Conservation (phyloP, 2,888 invertebrate species). For the Smittia aterrima region DNA sequence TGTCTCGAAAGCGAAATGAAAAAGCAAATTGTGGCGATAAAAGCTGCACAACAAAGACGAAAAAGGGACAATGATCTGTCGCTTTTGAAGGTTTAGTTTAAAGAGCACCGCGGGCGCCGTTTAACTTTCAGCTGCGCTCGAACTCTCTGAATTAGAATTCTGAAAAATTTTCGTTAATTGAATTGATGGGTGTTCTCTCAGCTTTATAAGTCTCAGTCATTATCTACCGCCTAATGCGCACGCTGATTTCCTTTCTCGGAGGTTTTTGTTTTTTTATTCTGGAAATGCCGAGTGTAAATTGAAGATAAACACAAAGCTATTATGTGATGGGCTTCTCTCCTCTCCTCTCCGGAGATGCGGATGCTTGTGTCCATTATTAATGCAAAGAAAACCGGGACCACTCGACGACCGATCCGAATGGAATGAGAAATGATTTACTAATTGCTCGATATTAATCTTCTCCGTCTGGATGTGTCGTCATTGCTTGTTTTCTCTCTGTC, state of each 20-base stretch:
- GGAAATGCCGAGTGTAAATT: background rate
- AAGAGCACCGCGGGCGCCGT: background rate
- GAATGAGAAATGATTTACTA: constrained; percentile 13
- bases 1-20: background rate
- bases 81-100: background rate
- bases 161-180: constrained; percentile 9
- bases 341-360: background rate
- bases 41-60: background rate
- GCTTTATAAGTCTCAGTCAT: background rate
- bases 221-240: constrained; percentile 23
- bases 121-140: constrained; percentile 11
- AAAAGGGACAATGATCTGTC: background rate
- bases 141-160: background rate
- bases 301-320: constrained; percentile 30
- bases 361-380: constrained; percentile 19
- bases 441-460: constrained; percentile 12
- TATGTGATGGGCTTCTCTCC: background rate
- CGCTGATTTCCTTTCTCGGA: constrained; percentile 20
- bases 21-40: constrained; percentile 4
- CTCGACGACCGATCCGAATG: background rate
- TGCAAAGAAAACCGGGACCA: constrained; percentile 7
- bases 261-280: background rate
- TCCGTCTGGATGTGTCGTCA: background rate
- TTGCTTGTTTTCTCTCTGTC: background rate
- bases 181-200: constrained; percentile 38